Percentiles rank a stretch among this genome's conserved stretches.
Evolutionary conservation across 2,797 vertebrate species (phyloP).

Genomic region (Sebastes taczanowskii): DNA sequence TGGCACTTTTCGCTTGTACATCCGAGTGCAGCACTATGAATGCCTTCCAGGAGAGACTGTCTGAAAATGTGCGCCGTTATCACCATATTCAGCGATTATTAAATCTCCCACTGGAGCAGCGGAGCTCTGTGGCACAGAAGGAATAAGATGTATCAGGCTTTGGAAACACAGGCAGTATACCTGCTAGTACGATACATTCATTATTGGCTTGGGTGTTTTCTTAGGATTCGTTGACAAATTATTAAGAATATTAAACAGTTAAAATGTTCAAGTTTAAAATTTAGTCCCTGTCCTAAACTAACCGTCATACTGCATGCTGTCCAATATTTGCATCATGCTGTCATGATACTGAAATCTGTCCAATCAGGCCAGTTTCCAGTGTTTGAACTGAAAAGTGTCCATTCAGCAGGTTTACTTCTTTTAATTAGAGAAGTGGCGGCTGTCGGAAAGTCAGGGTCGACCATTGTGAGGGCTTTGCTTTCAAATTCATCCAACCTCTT

Average conservation of each 20-base stretch:
- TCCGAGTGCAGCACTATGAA: too few species aligned
- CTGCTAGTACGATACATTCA: neutral
- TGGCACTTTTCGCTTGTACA: neutral
- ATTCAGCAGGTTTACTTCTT: constrained; percentile 53
- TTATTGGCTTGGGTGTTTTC: neutral
- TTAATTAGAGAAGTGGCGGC: constrained; percentile 45
- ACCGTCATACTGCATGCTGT: neutral
- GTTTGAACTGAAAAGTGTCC: constrained; percentile 36
- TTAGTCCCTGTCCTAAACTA: neutral
- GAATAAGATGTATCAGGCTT: neutral
- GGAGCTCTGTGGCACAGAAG: neutral
- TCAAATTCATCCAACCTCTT: constrained; percentile 18
- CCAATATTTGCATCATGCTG: constrained; percentile 16
- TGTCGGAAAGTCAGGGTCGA: neutral
- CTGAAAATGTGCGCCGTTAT: neutral
- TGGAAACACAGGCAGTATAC: neutral
- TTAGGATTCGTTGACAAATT: neutral
- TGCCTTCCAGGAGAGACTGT: neutral
- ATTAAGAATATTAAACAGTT: neutral
- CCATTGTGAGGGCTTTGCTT: neutral
- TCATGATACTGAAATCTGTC: constrained; percentile 15
- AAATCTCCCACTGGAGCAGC: neutral
- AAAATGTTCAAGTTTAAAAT: neutral
- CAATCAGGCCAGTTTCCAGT: constrained; percentile 34
- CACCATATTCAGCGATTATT: neutral